Conservation (phyloP, 2,888 invertebrate species). For the Rosalia funebris region DNA sequence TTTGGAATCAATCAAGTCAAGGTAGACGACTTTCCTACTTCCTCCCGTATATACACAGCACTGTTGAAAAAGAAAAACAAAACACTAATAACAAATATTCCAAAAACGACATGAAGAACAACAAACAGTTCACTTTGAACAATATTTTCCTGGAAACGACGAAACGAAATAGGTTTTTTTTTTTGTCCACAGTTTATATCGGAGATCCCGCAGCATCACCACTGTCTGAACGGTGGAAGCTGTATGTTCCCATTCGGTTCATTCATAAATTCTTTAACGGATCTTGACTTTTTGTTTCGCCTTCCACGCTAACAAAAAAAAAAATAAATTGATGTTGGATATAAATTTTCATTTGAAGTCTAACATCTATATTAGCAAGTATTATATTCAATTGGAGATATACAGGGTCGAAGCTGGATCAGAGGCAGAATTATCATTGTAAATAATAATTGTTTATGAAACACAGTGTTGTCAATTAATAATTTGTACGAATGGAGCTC, state of each 20-base stretch:
- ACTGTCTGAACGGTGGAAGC: background rate
- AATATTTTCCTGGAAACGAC: background rate
- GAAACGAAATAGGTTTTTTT: background rate
- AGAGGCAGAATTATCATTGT: too few relatives aligned
- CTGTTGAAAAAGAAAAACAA: background rate
- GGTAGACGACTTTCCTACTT: background rate
- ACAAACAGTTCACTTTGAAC: background rate
- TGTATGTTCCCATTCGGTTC: slow-evolving; percentile 31
- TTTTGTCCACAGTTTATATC: slow-evolving; percentile 7
- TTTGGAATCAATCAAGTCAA: too few relatives aligned
- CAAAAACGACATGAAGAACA: background rate
- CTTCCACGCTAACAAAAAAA: slow-evolving; percentile 36
- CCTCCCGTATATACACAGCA: background rate
- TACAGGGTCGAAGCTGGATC: too few relatives aligned
- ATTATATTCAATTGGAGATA: too few relatives aligned
- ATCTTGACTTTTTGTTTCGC: slow-evolving; percentile 39
- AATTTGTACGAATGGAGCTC: too few relatives aligned
- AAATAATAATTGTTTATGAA: too few relatives aligned
- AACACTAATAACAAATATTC: too few relatives aligned
- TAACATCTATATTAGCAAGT: slow-evolving; percentile 24
- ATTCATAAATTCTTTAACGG: slow-evolving; percentile 46
- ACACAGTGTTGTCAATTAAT: too few relatives aligned
- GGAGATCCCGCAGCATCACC: slow-evolving; percentile 9
- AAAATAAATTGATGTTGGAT: slow-evolving; percentile 39
- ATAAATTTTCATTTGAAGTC: slow-evolving; percentile 28